phyloP scores from a whole-genome alignment of 2,797 vertebrate genomes.

The Ctenopoma kingsleyae region DNA sequence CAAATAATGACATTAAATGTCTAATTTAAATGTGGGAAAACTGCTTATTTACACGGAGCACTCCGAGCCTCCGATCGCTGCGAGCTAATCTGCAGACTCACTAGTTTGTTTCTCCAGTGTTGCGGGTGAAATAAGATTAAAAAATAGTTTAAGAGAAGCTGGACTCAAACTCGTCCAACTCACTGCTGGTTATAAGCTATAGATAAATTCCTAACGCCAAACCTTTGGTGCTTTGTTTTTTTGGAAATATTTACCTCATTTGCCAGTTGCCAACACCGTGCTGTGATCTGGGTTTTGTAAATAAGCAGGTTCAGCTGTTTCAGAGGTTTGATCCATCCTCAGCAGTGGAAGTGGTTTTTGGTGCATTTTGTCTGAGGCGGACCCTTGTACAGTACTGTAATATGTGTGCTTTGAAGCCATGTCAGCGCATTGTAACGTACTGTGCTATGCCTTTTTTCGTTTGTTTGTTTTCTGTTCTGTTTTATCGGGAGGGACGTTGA shows the following conservation, averaged over 20 bases:
- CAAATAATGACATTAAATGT: constrained; percentile 74
- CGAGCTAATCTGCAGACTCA: constrained; percentile 31
- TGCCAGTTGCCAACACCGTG: constrained; percentile 57
- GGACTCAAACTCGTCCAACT: constrained; percentile 52
- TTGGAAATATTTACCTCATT: constrained; percentile 78
- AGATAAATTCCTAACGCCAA: constrained; percentile 59
- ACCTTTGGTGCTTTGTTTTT: constrained; percentile 71
- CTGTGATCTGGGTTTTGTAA: constrained; percentile 64
- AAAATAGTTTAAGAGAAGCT: constrained; percentile 28
- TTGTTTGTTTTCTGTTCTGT: constrained; percentile 45
- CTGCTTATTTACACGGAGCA: constrained; percentile 66
- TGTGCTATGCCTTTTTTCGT: constrained; percentile 73
- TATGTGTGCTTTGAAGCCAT: constrained; percentile 80
- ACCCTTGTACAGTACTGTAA: constrained; percentile 84
- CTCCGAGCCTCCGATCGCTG: constrained; percentile 43
- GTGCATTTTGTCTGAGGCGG: constrained; percentile 77
- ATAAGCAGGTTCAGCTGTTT: constrained; percentile 72
- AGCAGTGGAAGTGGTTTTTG: constrained; percentile 65
- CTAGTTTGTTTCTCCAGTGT: constrained; percentile 40
- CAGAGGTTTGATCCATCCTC: constrained; percentile 66
- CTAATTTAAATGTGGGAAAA: constrained; percentile 56
- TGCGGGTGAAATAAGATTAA: constrained; percentile 9
- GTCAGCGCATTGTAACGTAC: constrained; percentile 80
- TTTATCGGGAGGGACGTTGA: constrained; percentile 60
- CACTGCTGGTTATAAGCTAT: constrained; percentile 69